Percentiles rank a stretch among this genome's conserved stretches.
Conservation (phyloP, 1,140 invertebrate species). For the Alviniconcha marisindica region DNA sequence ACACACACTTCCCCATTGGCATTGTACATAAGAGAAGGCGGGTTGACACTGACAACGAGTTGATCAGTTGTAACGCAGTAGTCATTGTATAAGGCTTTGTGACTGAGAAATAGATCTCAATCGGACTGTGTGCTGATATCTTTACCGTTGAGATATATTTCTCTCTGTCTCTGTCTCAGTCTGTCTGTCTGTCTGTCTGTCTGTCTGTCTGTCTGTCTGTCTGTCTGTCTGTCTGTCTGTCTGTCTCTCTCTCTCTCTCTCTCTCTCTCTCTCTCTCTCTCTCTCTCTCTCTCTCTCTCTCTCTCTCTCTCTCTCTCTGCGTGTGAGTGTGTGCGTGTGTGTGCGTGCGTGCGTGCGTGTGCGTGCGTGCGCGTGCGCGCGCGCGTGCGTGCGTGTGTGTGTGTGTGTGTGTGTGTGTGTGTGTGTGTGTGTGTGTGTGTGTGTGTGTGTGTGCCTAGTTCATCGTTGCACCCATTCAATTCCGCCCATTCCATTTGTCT, state of each 20-base stretch:
- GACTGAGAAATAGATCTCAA: too few relatives aligned
- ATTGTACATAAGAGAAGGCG: too few relatives aligned
- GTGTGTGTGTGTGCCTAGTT: background rate
- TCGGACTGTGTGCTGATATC: too few relatives aligned
- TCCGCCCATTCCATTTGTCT: too few relatives aligned
- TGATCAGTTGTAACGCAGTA: too few relatives aligned
- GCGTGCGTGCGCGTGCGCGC: conserved; percentile 7
- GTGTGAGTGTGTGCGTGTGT: background rate
- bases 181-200: background rate
- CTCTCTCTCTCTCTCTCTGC: background rate
- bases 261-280: too few relatives aligned
- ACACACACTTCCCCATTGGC: too few relatives aligned
- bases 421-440: background rate
- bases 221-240: background rate
- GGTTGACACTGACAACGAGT: too few relatives aligned
- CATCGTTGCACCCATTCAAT: too few relatives aligned
- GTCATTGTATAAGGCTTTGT: too few relatives aligned
- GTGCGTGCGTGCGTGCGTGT: background rate
- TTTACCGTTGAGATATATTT: background rate
- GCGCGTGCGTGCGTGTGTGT: background rate
- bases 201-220: background rate
- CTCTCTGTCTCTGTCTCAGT: background rate
- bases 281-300: too few relatives aligned
- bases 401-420: background rate
- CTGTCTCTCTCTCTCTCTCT: too few relatives aligned